A percentile compares a stretch with the other conserved stretches of the same genome.
These are phyloP conservation scores for Plebejus argus DNA, from an alignment of 2,888 invertebrate species.

Conservation along the genomic window DNA sequence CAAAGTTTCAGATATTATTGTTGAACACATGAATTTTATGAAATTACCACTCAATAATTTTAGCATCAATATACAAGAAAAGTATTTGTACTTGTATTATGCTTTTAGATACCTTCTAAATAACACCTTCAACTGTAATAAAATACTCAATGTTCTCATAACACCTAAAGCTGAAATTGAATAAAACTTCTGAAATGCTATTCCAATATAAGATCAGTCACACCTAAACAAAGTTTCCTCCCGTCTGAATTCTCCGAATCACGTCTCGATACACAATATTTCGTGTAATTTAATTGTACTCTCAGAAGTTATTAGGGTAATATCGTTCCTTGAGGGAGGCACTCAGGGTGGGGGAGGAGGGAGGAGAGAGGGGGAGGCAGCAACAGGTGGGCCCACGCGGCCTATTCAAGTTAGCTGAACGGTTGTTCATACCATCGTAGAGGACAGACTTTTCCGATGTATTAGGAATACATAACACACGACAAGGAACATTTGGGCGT, in stretches of 20 bases:
- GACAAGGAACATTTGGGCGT: too few species aligned
- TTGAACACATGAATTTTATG: too few species aligned
- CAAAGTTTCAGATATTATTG: too few species aligned
- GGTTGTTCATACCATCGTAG: too few species aligned
- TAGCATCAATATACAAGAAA: too few species aligned
- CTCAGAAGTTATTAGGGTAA: slow-evolving; percentile 17
- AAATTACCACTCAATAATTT: too few species aligned
- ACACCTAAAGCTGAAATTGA: background rate
- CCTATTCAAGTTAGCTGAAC: background rate
- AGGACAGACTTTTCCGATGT: too few species aligned
- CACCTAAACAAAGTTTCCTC: background rate
- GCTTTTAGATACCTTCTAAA: background rate
- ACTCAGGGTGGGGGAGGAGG: background rate
- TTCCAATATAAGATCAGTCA: background rate
- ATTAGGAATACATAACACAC: too few species aligned
- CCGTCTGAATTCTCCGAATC: background rate
- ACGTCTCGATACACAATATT: slow-evolving; percentile 15
- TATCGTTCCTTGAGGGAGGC: slow-evolving; percentile 12
- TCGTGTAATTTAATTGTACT: slow-evolving; percentile 18
- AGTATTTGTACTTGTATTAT: too few species aligned
- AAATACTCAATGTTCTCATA: background rate
- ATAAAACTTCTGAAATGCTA: background rate
- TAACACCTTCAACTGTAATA: background rate
- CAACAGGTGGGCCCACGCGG: slow-evolving; percentile 21
- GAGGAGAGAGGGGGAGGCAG: background rate